Base-by-base conservation (phyloP, 2,797 vertebrate species). In the Artibeus jamaicensis region DNA sequence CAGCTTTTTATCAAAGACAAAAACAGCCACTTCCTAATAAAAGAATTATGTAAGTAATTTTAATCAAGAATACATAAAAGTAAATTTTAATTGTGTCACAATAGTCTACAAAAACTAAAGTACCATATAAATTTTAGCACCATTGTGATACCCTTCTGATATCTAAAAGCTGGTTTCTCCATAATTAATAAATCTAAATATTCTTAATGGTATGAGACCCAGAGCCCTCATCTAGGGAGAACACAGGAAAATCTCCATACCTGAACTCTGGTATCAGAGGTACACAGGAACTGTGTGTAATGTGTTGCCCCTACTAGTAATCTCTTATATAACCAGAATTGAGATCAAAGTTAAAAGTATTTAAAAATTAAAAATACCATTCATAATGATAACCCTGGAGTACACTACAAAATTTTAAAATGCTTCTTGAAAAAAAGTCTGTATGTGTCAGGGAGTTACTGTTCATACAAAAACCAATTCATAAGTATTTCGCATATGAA, bases 1-100 rank as follows among this genome's bases (percentile, higher is more conserved):
- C 95, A 99, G 97, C 97, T 99, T 99, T 99, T 99, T 99, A 97
- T 99, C 99, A 98, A 99, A 99, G 93, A 99, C 99, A 98, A 99
- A 99, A 97, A 99, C 99, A 42, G 99, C 99, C 91, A 99, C 99
- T 98, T 99, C 99, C 99, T 99, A 98, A 81, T 96, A 97, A 97
- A 96, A 97, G 34, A 97, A 91, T 86, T 87, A 15, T 46, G 2
- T 26, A 70, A 90, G 10, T 89, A 88, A 90, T 95, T 94, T 97
- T 91, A 96, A 70, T 94, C 50, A 94, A 87, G 29, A 93, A 62
- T 79, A 86, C 24, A 57, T 62, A 73, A 89, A 92, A 89, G 12
- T 32, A 93, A 42, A 96, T 65, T 46, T 48, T 57, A 90, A 29
- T 55, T 89, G 24, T 86, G 10, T 74, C 37, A 55, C 15, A 46